These are phyloP conservation scores for Lamprotornis superbus DNA, from an alignment of 2,113 vertebrate species.

Conservation along the genomic window DNA sequence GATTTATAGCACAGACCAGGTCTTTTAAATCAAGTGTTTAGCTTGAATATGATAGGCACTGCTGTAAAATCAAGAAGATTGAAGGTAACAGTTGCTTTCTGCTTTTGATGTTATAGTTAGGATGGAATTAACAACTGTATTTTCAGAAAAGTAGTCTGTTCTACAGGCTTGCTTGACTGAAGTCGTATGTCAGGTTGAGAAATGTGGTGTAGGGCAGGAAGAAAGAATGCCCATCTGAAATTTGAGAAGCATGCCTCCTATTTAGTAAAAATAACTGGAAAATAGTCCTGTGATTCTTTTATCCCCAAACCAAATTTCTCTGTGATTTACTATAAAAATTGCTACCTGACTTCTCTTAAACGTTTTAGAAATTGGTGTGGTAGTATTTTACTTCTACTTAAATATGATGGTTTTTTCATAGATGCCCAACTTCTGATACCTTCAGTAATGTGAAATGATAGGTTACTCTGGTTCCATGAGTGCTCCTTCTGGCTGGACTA, in stretches of 20 bases:
- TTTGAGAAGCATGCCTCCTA: not conserved
- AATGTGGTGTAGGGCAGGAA: not conserved
- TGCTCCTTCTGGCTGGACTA: not conserved
- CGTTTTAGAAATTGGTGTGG: not conserved
- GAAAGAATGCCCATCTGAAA: not conserved
- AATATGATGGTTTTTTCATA: not conserved
- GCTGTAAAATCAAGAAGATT: not conserved
- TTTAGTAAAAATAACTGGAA: not conserved
- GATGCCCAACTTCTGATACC: not conserved
- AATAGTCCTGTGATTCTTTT: not conserved
- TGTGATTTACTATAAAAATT: not conserved
- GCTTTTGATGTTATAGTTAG: constrained; percentile 32
- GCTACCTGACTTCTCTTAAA: not conserved
- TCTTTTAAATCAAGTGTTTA: not conserved
- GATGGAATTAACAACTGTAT: constrained; percentile 19
- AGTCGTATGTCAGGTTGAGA: not conserved
- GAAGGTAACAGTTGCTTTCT: constrained; percentile 6
- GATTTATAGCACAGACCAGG: not conserved
- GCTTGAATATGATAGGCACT: not conserved
- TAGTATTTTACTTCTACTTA: not conserved
- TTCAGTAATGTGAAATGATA: not conserved
- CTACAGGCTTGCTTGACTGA: not conserved
- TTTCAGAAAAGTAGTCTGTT: constrained; percentile 1
- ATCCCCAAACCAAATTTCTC: not conserved
- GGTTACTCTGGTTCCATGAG: not conserved